Evolutionary conservation across 2,888 invertebrate species (phyloP), one percentile per base, ranked within the genome.

Genomic region (Mythimna pallens): DNA sequence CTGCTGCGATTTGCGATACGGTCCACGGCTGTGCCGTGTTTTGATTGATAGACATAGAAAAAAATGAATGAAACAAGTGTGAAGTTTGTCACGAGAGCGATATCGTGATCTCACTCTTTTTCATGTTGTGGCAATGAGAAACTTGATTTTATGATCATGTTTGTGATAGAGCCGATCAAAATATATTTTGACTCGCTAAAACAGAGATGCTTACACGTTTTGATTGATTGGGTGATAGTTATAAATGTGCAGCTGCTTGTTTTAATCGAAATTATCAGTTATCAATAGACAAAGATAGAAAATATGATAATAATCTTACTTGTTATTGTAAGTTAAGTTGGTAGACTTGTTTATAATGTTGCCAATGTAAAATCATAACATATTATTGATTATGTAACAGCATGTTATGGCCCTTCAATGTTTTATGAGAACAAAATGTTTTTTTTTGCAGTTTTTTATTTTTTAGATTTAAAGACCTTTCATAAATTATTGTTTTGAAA

Each of bases 31-130:
- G 79, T 71, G 74, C 76, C 80, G 76, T 90, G 89, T 91, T 92
- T 91, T 92, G 91, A 89, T 89, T 88, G 87, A 81, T 79, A 84
- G 71, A 9, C 22, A 55, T 73, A 72, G 70, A 81, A 86, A 87
- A 86, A 88, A 86, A 87, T 86, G 89, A 90, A 90, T 89, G 89
- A 90, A 91, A 90, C 81, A 86, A 78, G 85, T 73, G 77, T 90
- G 92, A 92, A 92, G 90, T 89, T 89, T 71, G 86, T 81, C 73
- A 76, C 81, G 66, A 80, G 70, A 73, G 64, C n/a, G 47, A 74
- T 82, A 82, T 80, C 57, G 77, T 73, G 65, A 72, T 83, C 86
- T 86, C 88, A 52, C 80, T 88, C 76, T 78, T 55, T 62, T 65
- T 80, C 65, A 76, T 86, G 69, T 66, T 70, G 63, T 69, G 34